phyloP scores from a whole-genome alignment of 2,113 vertebrate species.

The Trichechus manatus region DNA sequence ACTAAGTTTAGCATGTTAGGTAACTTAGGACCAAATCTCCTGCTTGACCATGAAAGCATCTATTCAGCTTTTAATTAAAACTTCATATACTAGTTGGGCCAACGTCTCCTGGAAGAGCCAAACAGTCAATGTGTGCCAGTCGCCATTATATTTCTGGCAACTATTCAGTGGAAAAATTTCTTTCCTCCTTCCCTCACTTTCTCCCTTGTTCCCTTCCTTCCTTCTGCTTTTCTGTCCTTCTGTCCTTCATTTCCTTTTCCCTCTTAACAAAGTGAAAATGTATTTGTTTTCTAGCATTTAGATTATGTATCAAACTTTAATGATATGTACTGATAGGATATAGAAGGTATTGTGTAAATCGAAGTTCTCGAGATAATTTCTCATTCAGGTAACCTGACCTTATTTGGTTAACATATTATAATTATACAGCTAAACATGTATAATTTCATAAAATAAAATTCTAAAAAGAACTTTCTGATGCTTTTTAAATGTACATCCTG shows the following conservation, averaged over 20 bases:
- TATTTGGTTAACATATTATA: background rate
- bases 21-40: background rate
- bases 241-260: background rate
- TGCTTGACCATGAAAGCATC: background rate
- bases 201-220: background rate
- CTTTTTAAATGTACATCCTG: background rate
- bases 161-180: background rate
- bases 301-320: background rate
- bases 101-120: background rate
- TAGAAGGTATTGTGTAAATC: background rate
- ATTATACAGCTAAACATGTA: background rate
- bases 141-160: background rate
- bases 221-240: background rate
- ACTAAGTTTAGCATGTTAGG: background rate
- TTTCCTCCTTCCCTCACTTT: background rate
- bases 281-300: background rate
- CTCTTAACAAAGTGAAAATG: background rate
- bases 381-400: background rate
- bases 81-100: background rate
- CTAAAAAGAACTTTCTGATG: background rate
- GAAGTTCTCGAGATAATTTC: background rate
- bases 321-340: background rate
- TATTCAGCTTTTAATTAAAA: constrained; percentile 5
- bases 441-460: background rate
- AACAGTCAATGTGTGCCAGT: background rate